Evolutionary conservation across 2,797 vertebrate genomes (phyloP), one percentile per base, ranked within the genome.

Genomic region (Natrix natrix): DNA sequence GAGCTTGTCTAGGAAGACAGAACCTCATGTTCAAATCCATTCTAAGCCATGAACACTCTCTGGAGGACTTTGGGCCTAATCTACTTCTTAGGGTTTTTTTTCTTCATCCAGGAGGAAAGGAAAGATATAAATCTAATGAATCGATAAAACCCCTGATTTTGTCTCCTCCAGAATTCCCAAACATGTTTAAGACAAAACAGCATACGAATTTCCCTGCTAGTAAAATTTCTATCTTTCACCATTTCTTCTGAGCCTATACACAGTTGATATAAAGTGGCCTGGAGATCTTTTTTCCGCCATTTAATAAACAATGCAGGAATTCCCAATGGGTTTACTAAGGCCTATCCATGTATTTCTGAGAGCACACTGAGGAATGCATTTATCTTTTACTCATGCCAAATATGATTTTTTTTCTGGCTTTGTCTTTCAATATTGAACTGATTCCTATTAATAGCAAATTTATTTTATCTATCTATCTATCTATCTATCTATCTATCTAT

Each of bases 101-200:
- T 32, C 66, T 37, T 1, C n/a, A 20, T 37, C 16, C 32, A 17
- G 69, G 6, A 37, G 6, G 66, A 17, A 74, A 37, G 1, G 69
- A 17, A 37, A 17, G 14, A 14, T 66, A n/a, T 74, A 74, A 17
- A 74, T 37, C 69, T 17, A 37, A 7, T 37, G 16, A 74, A 74
- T 74, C n/a, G 17, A 74, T 37, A 37, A 37, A 74, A 90, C 92
- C 86, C 87, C 95, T 61, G 78, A 90, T 55, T 94, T 95, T 89
- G 87, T 94, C 89, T 83, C 90, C 6, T 94, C 95, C 78, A 74
- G 95, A 92, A 95, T 95, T 94, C 94, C 93, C 94, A 89, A 96
- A 91, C 94, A 95, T 93, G 88, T 93, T 92, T 97, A 56, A 78
- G 20, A 11, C 17, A 78, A 97, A 96, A 95, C 92, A 95, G 89